Base-by-base conservation (phyloP, 2,113 vertebrate species). In the Mobula hypostoma region DNA sequence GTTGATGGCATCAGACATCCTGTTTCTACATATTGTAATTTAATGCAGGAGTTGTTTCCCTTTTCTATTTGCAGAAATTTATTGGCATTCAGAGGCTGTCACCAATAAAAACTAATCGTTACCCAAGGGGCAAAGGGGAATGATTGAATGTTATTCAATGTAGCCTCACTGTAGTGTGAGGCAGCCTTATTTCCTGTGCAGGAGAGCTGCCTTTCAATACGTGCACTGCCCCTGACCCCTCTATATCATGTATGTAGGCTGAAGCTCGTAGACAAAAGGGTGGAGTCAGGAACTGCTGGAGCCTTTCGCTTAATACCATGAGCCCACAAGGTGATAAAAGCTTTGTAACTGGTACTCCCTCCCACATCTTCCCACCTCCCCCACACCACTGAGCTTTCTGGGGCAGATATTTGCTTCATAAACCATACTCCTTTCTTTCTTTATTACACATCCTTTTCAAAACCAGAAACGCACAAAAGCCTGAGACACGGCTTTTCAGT, bases 171-270 rank as follows among this genome's bases (percentile, higher is more conserved):
- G 91, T 29, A 76, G 32, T 76, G 36, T 27, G 91, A 76, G 91
- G 32, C 68, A 76, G 68, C 21, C 70, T 93, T 70, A 93, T 70
- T 74, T 93, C 91, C 91, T 93, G 91, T 74, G 91, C 70, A 29
- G 91, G 40, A 74, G 70, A 19, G 21, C 21, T 74, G 91, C 12
- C 40, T 93, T 93, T 76, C 91, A 93, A 93, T 76, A 74, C 68
- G 21, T 93, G 91, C 91, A 93, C 91, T 93, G 70, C 40, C 40
- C 61, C 91, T 93, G 91, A 93, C 91, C 91, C 91, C 91, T 93
- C 68, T 93, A 74, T 93, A 93, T 74, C 91, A 93, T 40, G 11
- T 56, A 29, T 27, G 91, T 93, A 56, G 68, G 91, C 91, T 74
- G 70, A 48, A 29, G 40, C 91, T 74, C 11, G 68, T 0, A 56